Evolutionary conservation across 2,888 invertebrate genomes (phyloP).

Genomic region (Pterostichus madidus): DNA sequence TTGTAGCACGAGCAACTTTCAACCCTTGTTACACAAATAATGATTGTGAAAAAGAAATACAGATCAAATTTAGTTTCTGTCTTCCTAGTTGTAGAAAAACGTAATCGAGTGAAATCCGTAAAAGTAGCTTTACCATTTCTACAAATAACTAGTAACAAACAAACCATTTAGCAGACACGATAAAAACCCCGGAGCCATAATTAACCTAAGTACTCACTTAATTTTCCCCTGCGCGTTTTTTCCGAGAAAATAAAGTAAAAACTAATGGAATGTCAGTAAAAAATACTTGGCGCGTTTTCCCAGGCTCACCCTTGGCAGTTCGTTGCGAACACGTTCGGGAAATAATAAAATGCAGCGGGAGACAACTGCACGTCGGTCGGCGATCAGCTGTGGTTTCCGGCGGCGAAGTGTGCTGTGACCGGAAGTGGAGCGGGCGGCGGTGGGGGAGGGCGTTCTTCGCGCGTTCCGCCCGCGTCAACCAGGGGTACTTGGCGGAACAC

Average conservation of each 20-base stretch:
- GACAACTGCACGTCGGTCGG: conserved; percentile 47
- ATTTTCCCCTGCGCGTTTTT: conserved; percentile 41
- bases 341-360: conserved; percentile 51
- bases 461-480: conserved; percentile 23
- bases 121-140: neutral
- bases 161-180: conserved; percentile 31
- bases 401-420: conserved; percentile 17
- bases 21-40: too few relatives aligned
- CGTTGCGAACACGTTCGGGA: conserved; percentile 35
- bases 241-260: conserved; percentile 36
- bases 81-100: too few relatives aligned
- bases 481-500: conserved; percentile 5
- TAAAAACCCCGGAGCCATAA: conserved; percentile 44
- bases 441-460: neutral
- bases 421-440: conserved; percentile 11
- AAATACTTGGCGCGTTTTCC: conserved; percentile 43
- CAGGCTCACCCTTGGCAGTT: neutral
- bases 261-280: conserved; percentile 47
- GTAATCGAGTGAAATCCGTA: too few relatives aligned
- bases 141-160: conserved; percentile 40
- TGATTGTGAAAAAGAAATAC: too few relatives aligned
- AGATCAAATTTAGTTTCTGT: too few relatives aligned
- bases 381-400: conserved; percentile 58
- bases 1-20: too few relatives aligned
- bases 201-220: conserved; percentile 54